A percentile compares a stretch with the other conserved stretches of the same genome.
Evolutionary conservation across 2,797 vertebrate genomes (phyloP).

Genomic region (Rhynchonycteris naso): DNA sequence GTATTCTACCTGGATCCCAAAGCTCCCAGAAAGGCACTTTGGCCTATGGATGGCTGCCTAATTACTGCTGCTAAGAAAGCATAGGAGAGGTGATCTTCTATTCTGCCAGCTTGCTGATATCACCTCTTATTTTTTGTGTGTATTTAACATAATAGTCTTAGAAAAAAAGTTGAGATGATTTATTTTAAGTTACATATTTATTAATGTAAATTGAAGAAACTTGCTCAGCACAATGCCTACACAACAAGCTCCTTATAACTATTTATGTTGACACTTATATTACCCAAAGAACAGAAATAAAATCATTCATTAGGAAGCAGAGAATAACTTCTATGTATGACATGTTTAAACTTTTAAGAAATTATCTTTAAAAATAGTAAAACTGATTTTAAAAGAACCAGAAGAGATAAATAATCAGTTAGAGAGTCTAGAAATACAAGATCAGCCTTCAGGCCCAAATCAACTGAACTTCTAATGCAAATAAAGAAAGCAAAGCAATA

Average conservation of each 20-base stretch:
- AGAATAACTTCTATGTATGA: not conserved
- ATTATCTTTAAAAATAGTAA: not conserved
- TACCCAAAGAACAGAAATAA: not conserved
- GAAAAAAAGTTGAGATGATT: not conserved
- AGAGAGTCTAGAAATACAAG: not conserved
- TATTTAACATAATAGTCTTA: not conserved
- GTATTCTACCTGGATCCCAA: not conserved
- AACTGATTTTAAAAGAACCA: not conserved
- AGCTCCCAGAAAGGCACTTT: not conserved
- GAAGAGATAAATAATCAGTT: not conserved
- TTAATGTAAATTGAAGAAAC: slow-evolving; percentile 9
- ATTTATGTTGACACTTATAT: slow-evolving; percentile 17
- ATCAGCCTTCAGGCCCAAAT: not conserved
- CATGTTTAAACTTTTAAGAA: not conserved
- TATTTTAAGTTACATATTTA: not conserved
- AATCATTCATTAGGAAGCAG: not conserved
- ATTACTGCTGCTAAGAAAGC: not conserved
- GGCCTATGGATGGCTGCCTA: not conserved
- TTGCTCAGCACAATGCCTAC: not conserved
- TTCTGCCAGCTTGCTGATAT: not conserved
- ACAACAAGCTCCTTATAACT: not conserved
- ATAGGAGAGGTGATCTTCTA: not conserved
- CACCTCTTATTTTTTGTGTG: not conserved
- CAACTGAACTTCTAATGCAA: not conserved
- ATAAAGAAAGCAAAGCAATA: slow-evolving; percentile 8